These are phyloP conservation scores for Apis cerana DNA, from an alignment of 1,140 invertebrate species.

Conservation along the genomic window DNA sequence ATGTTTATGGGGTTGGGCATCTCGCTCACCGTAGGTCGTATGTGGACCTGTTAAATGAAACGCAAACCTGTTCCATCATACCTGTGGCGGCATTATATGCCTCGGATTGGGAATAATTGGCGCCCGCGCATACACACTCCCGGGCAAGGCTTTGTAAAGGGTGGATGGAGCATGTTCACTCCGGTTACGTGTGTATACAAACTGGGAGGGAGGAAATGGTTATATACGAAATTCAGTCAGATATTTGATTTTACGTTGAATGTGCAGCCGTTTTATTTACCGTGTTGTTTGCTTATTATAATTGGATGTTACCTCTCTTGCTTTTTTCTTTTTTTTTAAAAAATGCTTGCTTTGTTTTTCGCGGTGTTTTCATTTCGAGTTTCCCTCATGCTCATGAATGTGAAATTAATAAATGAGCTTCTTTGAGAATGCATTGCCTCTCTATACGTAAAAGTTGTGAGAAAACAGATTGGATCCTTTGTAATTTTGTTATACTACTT, in stretches of 20 bases:
- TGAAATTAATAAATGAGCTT: background rate
- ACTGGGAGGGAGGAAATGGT: background rate
- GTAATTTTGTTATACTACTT: too few species aligned
- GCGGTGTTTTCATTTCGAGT: accelerated
- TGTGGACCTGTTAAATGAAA: conserved; percentile 85
- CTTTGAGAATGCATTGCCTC: background rate
- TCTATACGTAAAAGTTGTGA: too few species aligned
- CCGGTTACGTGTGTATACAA: background rate
- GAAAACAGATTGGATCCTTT: too few species aligned
- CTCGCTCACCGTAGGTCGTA: conserved; percentile 86
- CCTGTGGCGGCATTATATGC: background rate
- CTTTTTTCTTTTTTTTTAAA: background rate
- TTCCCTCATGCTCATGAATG: background rate
- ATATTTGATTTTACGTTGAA: background rate
- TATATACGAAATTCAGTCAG: background rate
- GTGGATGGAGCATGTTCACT: too few species aligned
- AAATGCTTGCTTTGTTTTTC: background rate
- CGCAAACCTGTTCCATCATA: conserved; percentile 1
- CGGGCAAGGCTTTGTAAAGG: background rate
- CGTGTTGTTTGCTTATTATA: background rate
- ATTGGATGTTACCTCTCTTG: background rate
- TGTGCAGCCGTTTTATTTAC: background rate
- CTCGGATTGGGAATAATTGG: conserved; percentile 22
- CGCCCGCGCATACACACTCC: too few species aligned
- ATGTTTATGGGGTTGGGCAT: conserved; percentile 83